phyloP scores from a whole-genome alignment of 1,140 invertebrate species.

The Cydia fagiglandana region DNA sequence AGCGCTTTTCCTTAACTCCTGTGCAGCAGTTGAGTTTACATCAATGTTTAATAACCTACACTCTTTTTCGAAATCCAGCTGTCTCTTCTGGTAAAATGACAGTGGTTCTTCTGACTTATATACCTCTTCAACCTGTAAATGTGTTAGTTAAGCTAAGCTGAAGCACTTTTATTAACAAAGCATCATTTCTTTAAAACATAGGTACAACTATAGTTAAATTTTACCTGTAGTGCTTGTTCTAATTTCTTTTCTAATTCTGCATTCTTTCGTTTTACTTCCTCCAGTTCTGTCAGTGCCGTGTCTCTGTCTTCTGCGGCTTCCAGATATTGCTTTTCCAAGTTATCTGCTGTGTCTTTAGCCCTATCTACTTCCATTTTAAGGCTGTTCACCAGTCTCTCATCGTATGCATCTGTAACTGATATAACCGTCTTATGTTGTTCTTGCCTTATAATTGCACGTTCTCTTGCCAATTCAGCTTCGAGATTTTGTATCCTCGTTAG shows the following conservation, averaged over 20 bases:
- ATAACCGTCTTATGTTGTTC: slow-evolving; percentile 82
- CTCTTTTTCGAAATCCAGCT: slow-evolving; percentile 69
- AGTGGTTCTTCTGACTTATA: slow-evolving; percentile 63
- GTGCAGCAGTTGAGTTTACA: slow-evolving; percentile 64
- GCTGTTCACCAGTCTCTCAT: slow-evolving; percentile 81
- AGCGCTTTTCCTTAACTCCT: slow-evolving; percentile 54
- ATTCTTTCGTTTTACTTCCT: slow-evolving; percentile 88
- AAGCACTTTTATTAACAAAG: slow-evolving; percentile 31
- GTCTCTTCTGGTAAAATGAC: slow-evolving; percentile 68
- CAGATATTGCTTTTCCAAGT: slow-evolving; percentile 89
- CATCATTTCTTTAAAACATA: neutral
- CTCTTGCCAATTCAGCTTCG: slow-evolving; percentile 87
- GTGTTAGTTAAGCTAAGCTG: slow-evolving; percentile 51
- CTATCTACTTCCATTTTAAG: slow-evolving; percentile 88
- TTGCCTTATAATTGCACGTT: slow-evolving; percentile 80
- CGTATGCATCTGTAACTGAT: slow-evolving; percentile 77
- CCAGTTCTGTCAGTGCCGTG: slow-evolving; percentile 86
- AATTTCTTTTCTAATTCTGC: slow-evolving; percentile 86
- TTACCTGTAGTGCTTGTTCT: slow-evolving; percentile 81
- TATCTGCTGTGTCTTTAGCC: slow-evolving; percentile 87
- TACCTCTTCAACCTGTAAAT: slow-evolving; percentile 70
- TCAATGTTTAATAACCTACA: slow-evolving; percentile 71
- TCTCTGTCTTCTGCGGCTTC: slow-evolving; percentile 87
- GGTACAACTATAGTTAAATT: neutral
- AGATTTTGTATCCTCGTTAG: slow-evolving; percentile 87